Evolutionary conservation across 1,140 invertebrate genomes (phyloP), one percentile per base, ranked within the genome.

Genomic region (Phocides pigmalion): DNA sequence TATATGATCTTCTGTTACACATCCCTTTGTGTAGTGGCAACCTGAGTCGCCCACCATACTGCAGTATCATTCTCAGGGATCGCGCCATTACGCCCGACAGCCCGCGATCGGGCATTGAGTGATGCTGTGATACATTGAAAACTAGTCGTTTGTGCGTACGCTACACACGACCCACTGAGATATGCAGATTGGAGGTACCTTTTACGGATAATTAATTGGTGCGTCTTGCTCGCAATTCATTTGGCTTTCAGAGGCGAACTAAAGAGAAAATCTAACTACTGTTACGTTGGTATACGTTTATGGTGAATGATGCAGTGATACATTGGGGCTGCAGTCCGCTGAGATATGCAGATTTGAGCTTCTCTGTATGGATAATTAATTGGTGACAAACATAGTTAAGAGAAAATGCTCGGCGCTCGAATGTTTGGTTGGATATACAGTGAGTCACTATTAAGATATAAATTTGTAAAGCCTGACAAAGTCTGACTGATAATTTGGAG

Each of bases 21-120:
- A 11, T 32, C 9, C 9, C 28, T 32, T 11, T 28, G 9, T 8
- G 6, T 28, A 28, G 5, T 41, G 25, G 51, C 35, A 41, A 62
- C 50, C 41, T 41, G 20, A 56, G 59, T 50, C 19, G 47, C 32
- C 51, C 41, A 17, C 12, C 28, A 19, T 47, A 54, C 62, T 49
- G 32, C 35, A 14, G 22, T 64, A 61, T 61, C 44, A 50, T 50
- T 62, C 17, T 32, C 35, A 6, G 14, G 42, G 20, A 67, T 67
- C 59, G 44, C 59, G 32, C 51, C 65, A 49, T 66, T 66, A 66
- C 49, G 54, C 25, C 39, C 37, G 65, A 67, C 58, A 62, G 65
- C 32, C 47, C 11, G 46, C 20, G 11, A 39, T 47, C 54, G n/a
- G 58, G 58, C 58, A 46, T 35, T 61, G 42, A 49, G 44, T 61